These are phyloP conservation scores for Dendronephthya gigantea DNA, from an alignment of 64 coral and sea anemone genomes.

Conservation along the genomic window DNA sequence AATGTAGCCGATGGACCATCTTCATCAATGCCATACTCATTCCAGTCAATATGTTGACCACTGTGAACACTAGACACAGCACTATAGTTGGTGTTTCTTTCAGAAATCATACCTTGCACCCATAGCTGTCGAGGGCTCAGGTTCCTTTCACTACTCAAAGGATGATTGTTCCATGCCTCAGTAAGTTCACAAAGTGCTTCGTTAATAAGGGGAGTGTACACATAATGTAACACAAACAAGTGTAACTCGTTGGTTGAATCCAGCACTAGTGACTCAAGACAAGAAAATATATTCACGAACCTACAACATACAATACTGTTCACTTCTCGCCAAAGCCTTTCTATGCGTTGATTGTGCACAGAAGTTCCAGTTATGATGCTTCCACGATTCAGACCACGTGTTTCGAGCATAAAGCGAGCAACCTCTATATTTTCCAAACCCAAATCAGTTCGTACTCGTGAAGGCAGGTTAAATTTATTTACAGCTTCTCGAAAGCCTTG, in stretches of 20 bases:
- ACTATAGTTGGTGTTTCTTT: neutral
- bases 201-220: neutral
- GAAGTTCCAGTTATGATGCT: neutral
- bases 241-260: slow-evolving; percentile 10
- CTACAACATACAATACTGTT: neutral
- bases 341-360: neutral
- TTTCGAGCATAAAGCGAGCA: neutral
- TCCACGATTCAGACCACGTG: neutral
- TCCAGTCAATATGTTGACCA: neutral
- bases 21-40: slow-evolving; percentile 19
- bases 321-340: slow-evolving; percentile 7
- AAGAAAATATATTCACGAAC: neutral
- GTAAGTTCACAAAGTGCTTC: slow-evolving; percentile 1
- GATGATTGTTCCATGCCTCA: neutral
- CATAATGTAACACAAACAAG: slow-evolving; percentile 8
- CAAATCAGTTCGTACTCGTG: neutral
- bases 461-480: neutral
- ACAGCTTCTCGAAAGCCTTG: neutral
- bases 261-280: neutral
- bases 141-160: slow-evolving; percentile 2
- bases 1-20: neutral
- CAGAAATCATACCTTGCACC: neutral
- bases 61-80: neutral
- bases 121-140: neutral
- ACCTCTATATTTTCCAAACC: neutral